These are phyloP conservation scores for Rhinogobius similis DNA, from an alignment of 2,113 vertebrate genomes.

Conservation along the genomic window DNA sequence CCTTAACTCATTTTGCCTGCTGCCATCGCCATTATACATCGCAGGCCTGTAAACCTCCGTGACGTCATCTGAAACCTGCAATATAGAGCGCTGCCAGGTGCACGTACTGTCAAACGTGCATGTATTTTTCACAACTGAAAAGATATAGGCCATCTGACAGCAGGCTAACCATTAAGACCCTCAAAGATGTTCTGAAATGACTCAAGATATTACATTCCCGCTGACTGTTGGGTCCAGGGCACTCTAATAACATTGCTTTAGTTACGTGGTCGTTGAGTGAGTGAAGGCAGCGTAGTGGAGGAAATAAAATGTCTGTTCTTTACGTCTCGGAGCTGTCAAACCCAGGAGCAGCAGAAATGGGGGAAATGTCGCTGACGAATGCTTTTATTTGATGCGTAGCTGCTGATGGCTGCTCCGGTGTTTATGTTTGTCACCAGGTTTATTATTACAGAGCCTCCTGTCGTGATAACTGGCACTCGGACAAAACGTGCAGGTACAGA, in stretches of 20 bases:
- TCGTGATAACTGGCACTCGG: conserved; percentile 1
- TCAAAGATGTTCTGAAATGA: conserved; percentile 52
- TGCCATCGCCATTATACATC: too few relatives aligned
- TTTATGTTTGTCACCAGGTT: conserved; percentile 5
- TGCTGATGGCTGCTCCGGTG: conserved; percentile 7
- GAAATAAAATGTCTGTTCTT: conserved; percentile 20
- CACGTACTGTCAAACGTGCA: not conserved
- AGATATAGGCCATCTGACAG: conserved; percentile 25
- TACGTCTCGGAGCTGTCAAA: conserved; percentile 31
- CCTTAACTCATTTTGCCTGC: too few relatives aligned
- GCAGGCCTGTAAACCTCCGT: too few relatives aligned
- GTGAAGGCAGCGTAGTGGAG: conserved; percentile 11
- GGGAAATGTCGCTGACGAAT: conserved; percentile 21
- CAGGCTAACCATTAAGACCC: conserved; percentile 34
- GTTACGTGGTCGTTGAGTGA: conserved; percentile 12
- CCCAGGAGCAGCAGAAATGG: conserved; percentile 20
- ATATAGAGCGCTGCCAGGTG: not conserved
- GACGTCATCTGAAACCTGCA: not conserved
- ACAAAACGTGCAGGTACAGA: not conserved
- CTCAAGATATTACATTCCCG: conserved; percentile 42
- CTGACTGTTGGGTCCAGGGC: conserved; percentile 6
- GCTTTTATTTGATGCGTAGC: conserved; percentile 28
- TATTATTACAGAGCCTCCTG: conserved; percentile 1
- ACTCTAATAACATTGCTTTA: conserved; percentile 32
- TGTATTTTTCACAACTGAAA: not conserved